phyloP scores from a whole-genome alignment of 1,140 invertebrate species.

The Papilio glaucus region DNA sequence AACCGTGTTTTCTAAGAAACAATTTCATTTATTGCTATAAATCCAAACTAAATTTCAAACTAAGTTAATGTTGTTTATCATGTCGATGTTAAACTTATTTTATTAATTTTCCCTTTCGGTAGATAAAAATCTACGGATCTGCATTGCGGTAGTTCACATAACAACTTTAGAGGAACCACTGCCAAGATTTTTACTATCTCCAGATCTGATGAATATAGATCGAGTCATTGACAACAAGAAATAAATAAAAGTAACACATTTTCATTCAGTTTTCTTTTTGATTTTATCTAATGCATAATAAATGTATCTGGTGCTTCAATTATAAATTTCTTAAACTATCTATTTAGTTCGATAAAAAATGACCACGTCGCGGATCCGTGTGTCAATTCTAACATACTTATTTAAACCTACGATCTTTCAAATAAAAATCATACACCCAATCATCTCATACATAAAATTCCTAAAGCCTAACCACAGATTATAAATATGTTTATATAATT shows the following conservation, averaged over 20 bases:
- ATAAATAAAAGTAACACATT: no score
- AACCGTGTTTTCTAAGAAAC: conserved; percentile 18
- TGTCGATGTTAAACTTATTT: background rate
- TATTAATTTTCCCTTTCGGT: conserved; percentile 1
- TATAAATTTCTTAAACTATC: no score
- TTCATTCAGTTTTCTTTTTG: background rate
- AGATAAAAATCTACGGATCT: background rate
- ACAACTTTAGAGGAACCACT: background rate
- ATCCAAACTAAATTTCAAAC: conserved; percentile 24
- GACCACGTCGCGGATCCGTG: no score
- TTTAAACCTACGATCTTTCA: no score
- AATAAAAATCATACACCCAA: no score
- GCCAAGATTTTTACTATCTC: conserved; percentile 5
- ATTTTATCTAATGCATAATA: background rate
- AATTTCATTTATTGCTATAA: conserved; percentile 24
- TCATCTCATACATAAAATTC: no score
- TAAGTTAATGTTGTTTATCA: conserved; percentile 7
- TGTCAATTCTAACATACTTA: no score
- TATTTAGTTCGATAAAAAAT: no score
- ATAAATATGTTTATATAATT: background rate
- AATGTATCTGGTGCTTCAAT: no score
- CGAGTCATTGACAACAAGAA: background rate
- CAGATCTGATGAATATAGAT: background rate
- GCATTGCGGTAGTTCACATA: conserved; percentile 9
- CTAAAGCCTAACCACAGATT: no score